A percentile compares a stretch with the other conserved stretches of the same genome.
Evolutionary conservation across 2,888 invertebrate genomes (phyloP).

Genomic region (Dione vanillae): DNA sequence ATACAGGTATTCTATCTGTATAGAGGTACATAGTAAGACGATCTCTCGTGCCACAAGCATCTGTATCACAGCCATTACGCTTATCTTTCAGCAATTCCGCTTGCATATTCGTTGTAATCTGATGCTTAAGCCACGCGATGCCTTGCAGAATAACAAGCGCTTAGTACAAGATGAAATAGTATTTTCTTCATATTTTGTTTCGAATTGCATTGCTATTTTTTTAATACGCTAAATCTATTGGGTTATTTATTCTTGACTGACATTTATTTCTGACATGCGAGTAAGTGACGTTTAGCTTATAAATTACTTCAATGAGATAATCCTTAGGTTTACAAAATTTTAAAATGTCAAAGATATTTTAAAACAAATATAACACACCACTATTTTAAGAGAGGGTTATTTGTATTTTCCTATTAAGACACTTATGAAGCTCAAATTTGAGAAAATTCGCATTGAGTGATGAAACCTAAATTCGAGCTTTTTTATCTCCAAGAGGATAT

Average conservation of each 20-base stretch:
- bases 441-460: too few relatives aligned
- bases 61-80: conserved; percentile 6
- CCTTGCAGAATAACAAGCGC: conserved; percentile 8
- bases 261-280: too few relatives aligned
- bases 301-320: too few relatives aligned
- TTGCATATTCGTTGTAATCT: conserved; percentile 4
- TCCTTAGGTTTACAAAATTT: too few relatives aligned
- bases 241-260: background rate
- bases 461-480: too few relatives aligned
- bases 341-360: too few relatives aligned
- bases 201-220: background rate
- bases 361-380: too few relatives aligned
- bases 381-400: too few relatives aligned
- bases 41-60: conserved; percentile 4
- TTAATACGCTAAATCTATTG: background rate
- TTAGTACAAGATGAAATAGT: background rate
- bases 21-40: background rate
- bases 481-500: too few relatives aligned
- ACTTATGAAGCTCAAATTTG: too few relatives aligned
- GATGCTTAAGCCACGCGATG: conserved; percentile 3
- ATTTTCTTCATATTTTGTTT: background rate
- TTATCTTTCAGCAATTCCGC: conserved; percentile 11
- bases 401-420: too few relatives aligned
- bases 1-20: background rate
- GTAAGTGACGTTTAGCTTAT: too few relatives aligned